These are phyloP conservation scores for Agapornis roseicollis DNA, from an alignment of 2,113 vertebrate genomes.

Conservation along the genomic window DNA sequence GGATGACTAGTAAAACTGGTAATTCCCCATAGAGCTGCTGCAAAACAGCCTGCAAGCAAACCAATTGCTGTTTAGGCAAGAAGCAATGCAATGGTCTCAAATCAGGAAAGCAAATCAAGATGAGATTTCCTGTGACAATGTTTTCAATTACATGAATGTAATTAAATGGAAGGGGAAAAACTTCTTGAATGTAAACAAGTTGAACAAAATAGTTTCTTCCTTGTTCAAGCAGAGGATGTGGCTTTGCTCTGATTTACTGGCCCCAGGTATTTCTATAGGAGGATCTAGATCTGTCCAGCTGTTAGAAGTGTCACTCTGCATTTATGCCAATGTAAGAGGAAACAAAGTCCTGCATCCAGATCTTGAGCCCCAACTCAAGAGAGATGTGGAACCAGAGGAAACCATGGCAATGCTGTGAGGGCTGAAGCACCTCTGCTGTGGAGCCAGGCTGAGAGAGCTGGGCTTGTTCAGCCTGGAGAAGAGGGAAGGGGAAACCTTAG, in stretches of 20 bases:
- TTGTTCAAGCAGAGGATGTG: rapidly evolving
- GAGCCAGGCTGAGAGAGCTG: no score
- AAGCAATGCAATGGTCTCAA: neutral
- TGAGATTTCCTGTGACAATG: neutral
- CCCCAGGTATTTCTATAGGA: neutral
- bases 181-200: rapidly evolving
- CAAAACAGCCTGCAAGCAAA: neutral
- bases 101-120: neutral
- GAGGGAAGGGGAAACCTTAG: no score
- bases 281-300: neutral
- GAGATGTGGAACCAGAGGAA: no score
- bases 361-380: no score
- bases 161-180: neutral
- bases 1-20: neutral
- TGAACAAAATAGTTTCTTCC: neutral
- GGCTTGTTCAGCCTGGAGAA: no score
- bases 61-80: neutral
- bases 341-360: no score
- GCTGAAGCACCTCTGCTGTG: no score
- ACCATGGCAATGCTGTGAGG: no score
- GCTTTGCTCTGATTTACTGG: neutral
- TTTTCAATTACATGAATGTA: neutral
- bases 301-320: no score
- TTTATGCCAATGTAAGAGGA: no score
- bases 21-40: neutral